Conservation (phyloP, 64 coral and sea anemone species). For the Catalaphyllia jardinei region DNA sequence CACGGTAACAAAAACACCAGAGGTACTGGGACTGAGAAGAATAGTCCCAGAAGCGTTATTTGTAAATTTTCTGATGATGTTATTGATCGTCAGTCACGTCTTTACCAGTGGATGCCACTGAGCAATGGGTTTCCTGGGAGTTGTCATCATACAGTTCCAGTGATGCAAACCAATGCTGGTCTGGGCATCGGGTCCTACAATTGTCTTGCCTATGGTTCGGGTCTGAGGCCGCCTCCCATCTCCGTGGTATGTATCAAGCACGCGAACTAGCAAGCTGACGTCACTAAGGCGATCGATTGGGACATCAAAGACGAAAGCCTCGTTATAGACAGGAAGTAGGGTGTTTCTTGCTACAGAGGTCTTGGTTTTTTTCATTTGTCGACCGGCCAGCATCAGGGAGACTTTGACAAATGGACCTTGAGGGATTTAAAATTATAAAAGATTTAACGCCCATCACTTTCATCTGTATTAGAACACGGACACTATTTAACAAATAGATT, state of each 20-base stretch:
- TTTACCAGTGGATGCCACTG: slow-evolving; percentile 90
- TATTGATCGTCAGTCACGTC: slow-evolving; percentile 1
- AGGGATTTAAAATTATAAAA: neutral
- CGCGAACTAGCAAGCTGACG: slow-evolving; percentile 84
- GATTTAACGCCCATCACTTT: neutral
- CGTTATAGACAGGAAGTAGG: slow-evolving; percentile 83
- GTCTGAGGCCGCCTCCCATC: slow-evolving; percentile 11
- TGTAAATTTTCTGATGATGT: no score
- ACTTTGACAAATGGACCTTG: slow-evolving; percentile 58
- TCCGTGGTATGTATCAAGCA: slow-evolving; percentile 46
- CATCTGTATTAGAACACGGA: neutral
- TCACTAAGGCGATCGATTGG: slow-evolving; percentile 85
- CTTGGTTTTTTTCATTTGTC: slow-evolving; percentile 70
- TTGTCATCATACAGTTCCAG: slow-evolving; percentile 97
- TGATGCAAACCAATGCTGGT: slow-evolving; percentile 95
- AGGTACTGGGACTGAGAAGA: no score
- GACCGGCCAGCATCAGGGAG: slow-evolving; percentile 45
- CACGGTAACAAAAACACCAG: no score
- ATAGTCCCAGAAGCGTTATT: no score
- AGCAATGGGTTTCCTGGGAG: slow-evolving; percentile 90
- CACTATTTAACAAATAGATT: no score
- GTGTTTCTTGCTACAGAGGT: slow-evolving; percentile 86
- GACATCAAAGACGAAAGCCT: slow-evolving; percentile 97
- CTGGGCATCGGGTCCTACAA: slow-evolving; percentile 80
- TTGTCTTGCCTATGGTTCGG: slow-evolving; percentile 70